phyloP scores from a whole-genome alignment of 2,113 vertebrate species.

The Petromus typicus region DNA sequence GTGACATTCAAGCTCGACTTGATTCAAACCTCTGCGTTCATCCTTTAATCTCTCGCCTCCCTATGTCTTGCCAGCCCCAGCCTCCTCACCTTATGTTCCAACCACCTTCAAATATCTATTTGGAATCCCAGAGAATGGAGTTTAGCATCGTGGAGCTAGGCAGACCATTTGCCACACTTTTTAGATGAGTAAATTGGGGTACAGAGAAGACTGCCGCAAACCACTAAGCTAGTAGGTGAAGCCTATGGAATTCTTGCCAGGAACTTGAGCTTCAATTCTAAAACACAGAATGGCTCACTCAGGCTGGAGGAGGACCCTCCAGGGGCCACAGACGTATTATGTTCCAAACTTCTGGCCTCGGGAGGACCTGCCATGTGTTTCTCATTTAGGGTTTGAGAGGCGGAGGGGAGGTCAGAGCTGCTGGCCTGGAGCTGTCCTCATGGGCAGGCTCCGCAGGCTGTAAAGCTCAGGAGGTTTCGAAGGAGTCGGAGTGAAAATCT shows the following conservation, averaged over 20 bases:
- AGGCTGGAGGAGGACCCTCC: not conserved
- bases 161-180: not conserved
- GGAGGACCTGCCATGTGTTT: not conserved
- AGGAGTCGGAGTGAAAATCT: not conserved
- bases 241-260: not conserved
- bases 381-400: not conserved
- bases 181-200: not conserved
- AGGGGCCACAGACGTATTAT: not conserved
- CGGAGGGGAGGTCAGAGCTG: not conserved
- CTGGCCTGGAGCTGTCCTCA: not conserved
- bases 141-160: not conserved
- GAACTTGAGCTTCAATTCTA: not conserved
- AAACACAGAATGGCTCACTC: not conserved
- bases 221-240: not conserved
- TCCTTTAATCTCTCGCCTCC: not conserved
- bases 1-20: constrained; percentile 17
- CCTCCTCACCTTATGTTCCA: not conserved
- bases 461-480: not conserved
- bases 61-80: not conserved
- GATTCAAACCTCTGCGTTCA: constrained; percentile 39
- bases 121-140: constrained; percentile 19
- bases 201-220: not conserved
- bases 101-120: not conserved
- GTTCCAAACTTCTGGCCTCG: not conserved
- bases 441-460: not conserved